These are phyloP conservation scores for Mizuhopecten yessoensis DNA, from an alignment of 1,140 invertebrate species.

Conservation along the genomic window DNA sequence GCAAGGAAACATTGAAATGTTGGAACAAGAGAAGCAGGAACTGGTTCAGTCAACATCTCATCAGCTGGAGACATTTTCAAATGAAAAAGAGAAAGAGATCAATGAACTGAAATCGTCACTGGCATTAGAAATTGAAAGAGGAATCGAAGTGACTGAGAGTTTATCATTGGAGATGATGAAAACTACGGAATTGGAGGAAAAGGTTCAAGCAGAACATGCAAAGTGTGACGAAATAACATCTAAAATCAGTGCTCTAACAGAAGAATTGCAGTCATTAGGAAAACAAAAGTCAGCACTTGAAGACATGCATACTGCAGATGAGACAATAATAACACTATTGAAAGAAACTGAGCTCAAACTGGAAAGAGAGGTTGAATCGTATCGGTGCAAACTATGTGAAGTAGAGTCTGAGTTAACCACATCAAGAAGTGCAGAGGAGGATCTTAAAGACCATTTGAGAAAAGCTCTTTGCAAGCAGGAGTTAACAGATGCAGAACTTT, in stretches of 20 bases:
- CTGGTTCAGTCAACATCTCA: not conserved
- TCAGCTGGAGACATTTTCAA: not conserved
- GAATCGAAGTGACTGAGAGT: not conserved
- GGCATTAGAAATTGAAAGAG: conserved; percentile 5
- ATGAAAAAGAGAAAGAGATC: not conserved
- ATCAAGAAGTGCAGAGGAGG: not conserved
- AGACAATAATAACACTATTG: not conserved
- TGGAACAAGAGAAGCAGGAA: conserved; percentile 27
- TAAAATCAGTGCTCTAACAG: conserved; percentile 45
- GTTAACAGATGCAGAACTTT: not conserved
- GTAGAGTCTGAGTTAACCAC: not conserved
- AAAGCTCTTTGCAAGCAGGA: not conserved
- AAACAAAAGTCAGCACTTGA: not conserved
- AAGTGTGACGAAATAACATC: conserved; percentile 35
- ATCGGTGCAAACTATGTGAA: not conserved
- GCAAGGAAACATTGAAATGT: not conserved
- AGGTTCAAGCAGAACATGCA: not conserved
- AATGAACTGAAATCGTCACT: conserved; percentile 4
- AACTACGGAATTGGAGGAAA: not conserved
- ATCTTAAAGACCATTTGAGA: not conserved
- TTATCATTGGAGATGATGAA: not conserved
- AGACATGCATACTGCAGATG: not conserved
- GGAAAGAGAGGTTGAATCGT: not conserved
- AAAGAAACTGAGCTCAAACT: not conserved
- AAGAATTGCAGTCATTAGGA: conserved; percentile 7